phyloP scores from a whole-genome alignment of 1,140 invertebrate genomes.

The Druon quercuslanigerum region DNA sequence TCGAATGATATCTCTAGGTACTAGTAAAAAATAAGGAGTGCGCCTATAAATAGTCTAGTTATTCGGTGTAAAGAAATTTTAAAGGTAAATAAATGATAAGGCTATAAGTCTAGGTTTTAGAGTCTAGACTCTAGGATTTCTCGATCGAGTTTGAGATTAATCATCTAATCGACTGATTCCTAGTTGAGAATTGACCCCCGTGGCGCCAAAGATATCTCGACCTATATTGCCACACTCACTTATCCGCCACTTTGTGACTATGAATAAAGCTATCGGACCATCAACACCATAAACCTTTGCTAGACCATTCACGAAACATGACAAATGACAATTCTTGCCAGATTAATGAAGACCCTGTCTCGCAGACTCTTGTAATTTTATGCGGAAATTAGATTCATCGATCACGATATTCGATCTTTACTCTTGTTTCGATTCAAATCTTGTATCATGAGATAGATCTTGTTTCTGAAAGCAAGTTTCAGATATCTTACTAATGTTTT shows the following conservation, averaged over 20 bases:
- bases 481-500: background rate
- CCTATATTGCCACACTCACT: background rate
- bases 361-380: background rate
- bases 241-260: background rate
- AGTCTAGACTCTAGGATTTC: background rate
- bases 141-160: conserved; percentile 14
- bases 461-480: background rate
- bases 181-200: conserved; percentile 12
- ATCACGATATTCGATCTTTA: background rate
- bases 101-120: background rate
- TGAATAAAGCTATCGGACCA: background rate
- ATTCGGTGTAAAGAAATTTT: no score
- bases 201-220: conserved; percentile 26
- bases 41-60: no score
- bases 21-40: no score
- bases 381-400: background rate
- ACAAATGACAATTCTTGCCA: conserved; percentile 13
- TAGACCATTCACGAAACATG: conserved; percentile 13
- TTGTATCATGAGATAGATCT: background rate
- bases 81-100: no score
- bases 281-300: background rate
- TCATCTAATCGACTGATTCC: conserved; percentile 13
- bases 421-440: background rate
- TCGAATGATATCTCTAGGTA: no score
- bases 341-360: conserved; percentile 2